phyloP scores from a whole-genome alignment of 2,888 invertebrate genomes.

The Caenorhabditis wallacei region DNA sequence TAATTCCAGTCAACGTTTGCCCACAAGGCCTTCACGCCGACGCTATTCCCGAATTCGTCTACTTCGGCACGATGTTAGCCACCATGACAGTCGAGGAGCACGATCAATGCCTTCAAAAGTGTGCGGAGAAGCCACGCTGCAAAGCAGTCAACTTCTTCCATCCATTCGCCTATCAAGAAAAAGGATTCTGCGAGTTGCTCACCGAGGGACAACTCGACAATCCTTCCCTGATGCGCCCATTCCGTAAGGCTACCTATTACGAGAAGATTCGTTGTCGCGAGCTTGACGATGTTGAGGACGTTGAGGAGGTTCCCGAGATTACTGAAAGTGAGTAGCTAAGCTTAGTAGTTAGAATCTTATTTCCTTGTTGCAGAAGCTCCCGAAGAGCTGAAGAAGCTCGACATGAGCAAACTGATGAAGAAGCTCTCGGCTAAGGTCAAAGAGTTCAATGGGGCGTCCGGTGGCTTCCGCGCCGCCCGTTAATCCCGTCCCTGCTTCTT shows the following conservation, averaged over 20 bases:
- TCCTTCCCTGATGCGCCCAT: constrained; percentile 82
- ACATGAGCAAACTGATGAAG: constrained; percentile 75
- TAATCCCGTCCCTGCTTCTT: constrained; percentile 19
- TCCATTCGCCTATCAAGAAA: constrained; percentile 78
- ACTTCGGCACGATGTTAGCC: constrained; percentile 82
- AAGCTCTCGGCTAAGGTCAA: constrained; percentile 78
- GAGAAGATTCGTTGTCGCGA: constrained; percentile 82
- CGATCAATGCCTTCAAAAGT: constrained; percentile 78
- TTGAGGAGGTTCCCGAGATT: constrained; percentile 56
- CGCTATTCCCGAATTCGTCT: constrained; percentile 83
- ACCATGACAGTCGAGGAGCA: constrained; percentile 79
- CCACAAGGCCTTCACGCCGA: constrained; percentile 80
- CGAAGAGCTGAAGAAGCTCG: constrained; percentile 63
- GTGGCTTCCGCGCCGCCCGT: constrained; percentile 70
- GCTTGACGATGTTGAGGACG: constrained; percentile 67
- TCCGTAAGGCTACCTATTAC: constrained; percentile 81
- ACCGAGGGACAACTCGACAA: constrained; percentile 82
- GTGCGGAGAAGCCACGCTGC: constrained; percentile 79
- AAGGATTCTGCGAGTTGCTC: constrained; percentile 82
- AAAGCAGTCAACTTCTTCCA: constrained; percentile 82
- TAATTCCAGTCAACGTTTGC: constrained; percentile 75
- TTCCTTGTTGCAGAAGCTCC: constrained; percentile 44
- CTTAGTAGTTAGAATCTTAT: not conserved
- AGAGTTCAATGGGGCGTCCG: constrained; percentile 74
- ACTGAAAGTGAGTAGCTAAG: constrained; percentile 48